phyloP scores from a whole-genome alignment of 1,140 invertebrate genomes.

The Drosophila takahashii region DNA sequence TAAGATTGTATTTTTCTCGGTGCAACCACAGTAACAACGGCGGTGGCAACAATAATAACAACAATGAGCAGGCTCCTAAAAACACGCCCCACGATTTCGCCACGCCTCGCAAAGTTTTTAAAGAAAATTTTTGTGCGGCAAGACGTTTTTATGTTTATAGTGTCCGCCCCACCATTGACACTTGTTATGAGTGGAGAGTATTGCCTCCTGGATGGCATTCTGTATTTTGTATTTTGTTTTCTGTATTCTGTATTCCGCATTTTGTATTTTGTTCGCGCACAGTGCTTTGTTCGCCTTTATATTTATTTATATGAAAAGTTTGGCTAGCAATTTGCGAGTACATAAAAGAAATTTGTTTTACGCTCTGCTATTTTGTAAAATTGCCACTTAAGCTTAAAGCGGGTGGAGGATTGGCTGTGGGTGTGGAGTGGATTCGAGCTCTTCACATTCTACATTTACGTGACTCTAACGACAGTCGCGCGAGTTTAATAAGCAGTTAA shows the following conservation, averaged over 20 bases:
- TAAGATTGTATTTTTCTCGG: not conserved
- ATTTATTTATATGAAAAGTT: slow-evolving; percentile 83
- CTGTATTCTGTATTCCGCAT: slow-evolving; percentile 64
- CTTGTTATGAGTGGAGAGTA: slow-evolving; percentile 61
- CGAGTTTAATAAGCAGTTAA: slow-evolving; percentile 71
- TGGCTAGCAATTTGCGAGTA: slow-evolving; percentile 78
- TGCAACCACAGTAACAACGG: slow-evolving; percentile 25
- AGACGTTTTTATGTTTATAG: slow-evolving; percentile 78
- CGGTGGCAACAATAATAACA: slow-evolving; percentile 45
- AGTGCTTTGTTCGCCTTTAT: slow-evolving; percentile 69
- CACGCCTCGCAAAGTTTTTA: slow-evolving; percentile 72
- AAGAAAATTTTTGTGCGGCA: slow-evolving; percentile 53
- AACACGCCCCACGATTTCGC: slow-evolving; percentile 60
- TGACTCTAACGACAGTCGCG: slow-evolving; percentile 10
- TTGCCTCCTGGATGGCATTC: slow-evolving; percentile 66
- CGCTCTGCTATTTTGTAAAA: slow-evolving; percentile 77
- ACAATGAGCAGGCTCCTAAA: slow-evolving; percentile 54
- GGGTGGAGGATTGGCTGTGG: not conserved
- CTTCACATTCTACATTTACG: slow-evolving; percentile 13
- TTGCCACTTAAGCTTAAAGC: slow-evolving; percentile 79
- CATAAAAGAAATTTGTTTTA: slow-evolving; percentile 83
- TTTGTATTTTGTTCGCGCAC: slow-evolving; percentile 51
- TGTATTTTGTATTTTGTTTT: slow-evolving; percentile 63
- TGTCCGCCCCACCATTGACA: slow-evolving; percentile 64
- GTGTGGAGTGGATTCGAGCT: not conserved